Evolutionary conservation across 2,113 vertebrate genomes (phyloP), one percentile per base, ranked within the genome.

Genomic region (Progne subis): DNA sequence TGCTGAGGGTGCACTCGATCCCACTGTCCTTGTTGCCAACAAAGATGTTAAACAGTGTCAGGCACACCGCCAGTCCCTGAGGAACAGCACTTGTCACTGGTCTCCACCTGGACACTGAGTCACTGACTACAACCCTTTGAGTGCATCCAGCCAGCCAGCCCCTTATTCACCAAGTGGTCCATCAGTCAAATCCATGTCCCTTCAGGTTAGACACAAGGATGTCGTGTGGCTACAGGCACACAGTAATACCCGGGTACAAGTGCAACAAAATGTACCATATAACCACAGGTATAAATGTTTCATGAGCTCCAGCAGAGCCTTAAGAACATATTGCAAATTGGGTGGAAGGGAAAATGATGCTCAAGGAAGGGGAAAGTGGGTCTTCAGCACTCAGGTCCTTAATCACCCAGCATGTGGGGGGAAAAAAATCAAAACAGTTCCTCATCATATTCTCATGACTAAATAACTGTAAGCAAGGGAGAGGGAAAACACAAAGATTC

Each of bases 311-410:
- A 96, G 78, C 84, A 65, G 75, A 49, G 79, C 57, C 75, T 87
- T 57, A 85, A 90, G 76, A 94, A 92, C 82, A 79, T 85, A 93
- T 5, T 80, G 63, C 37, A 80, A 79, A 90, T 76, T 85, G 75
- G 46, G 37, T 93, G n/a, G 70, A 96, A 94, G 11, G 90, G 53
- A 94, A 95, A 93, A 88, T 24, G 12, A 79, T 3, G 16, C 70
- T 92, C 70, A 90, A 72, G 50, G 46, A 87, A 91, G 19, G 29
- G 15, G 18, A 82, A 90, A 92, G 59, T 65, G 59, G 29, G 82
- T 93, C 92, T 92, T 69, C 50, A 90, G 82, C 87, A 82, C 85
- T 95, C 70, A 94, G 31, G 70, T 94, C 94, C 61, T 93, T 90
- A 71, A 72, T 88, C 75, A 94, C 53, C 5, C 92, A 94, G 82